A percentile compares a stretch with the other conserved stretches of the same genome.
Evolutionary conservation across 2,888 invertebrate genomes (phyloP).

Genomic region (Hypsopygia costalis): DNA sequence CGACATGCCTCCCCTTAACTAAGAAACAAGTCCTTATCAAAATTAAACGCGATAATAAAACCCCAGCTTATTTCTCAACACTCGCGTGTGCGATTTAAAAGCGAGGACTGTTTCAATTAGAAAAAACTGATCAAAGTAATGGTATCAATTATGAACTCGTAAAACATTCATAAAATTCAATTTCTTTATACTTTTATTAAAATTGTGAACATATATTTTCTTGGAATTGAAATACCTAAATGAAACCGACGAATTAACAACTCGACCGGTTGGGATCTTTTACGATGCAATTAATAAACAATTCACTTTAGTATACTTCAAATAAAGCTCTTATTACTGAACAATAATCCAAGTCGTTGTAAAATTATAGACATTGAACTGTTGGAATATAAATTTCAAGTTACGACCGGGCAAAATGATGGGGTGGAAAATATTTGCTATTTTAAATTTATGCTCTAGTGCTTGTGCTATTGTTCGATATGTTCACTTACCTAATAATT

Average conservation of each 20-base stretch:
- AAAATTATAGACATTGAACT: conserved; percentile 42
- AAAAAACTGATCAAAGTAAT: conserved; percentile 9
- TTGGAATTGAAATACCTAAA: conserved; percentile 18
- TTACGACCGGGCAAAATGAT: conserved; percentile 39
- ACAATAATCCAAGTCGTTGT: conserved; percentile 38
- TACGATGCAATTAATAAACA: conserved; percentile 50
- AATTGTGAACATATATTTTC: conserved; percentile 16
- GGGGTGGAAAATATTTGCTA: conserved; percentile 30
- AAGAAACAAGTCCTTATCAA: conserved; percentile 10
- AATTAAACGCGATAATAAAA: not conserved
- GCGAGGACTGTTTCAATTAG: conserved; percentile 3
- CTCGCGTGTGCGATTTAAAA: not conserved
- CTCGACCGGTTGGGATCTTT: conserved; percentile 23
- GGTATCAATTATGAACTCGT: conserved; percentile 29
- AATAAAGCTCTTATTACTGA: conserved; percentile 46
- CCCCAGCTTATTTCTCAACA: not conserved
- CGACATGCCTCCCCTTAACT: conserved; percentile 25
- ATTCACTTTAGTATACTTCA: conserved; percentile 39
- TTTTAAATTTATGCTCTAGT: conserved; percentile 26
- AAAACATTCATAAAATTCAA: conserved; percentile 22
- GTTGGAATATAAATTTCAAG: conserved; percentile 33
- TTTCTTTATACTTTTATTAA: conserved; percentile 23
- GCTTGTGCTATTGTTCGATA: conserved; percentile 23
- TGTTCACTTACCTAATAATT: not conserved
- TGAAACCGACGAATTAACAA: conserved; percentile 25